Conservation (phyloP, 2,888 invertebrate species). For the Acleris laterana region DNA sequence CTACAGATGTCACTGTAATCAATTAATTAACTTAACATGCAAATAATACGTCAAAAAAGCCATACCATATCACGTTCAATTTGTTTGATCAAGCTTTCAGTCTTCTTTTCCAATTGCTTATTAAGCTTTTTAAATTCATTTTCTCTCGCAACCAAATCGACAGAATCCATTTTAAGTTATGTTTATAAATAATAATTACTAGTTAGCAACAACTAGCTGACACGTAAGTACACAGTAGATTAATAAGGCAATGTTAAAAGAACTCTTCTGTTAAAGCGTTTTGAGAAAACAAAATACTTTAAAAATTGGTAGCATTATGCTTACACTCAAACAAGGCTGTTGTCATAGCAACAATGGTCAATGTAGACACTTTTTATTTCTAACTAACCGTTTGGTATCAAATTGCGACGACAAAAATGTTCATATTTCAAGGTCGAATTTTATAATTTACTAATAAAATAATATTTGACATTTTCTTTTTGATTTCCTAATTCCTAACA, state of each 20-base stretch:
- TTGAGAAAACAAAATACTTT: conserved; percentile 13
- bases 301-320: conserved; percentile 45
- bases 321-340: conserved; percentile 51
- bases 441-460: neutral
- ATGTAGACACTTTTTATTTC: conserved; percentile 22
- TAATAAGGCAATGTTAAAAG: conserved; percentile 24
- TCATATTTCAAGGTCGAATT: too few relatives aligned
- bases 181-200: too few relatives aligned
- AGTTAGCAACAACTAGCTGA: too few relatives aligned
- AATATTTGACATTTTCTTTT: neutral
- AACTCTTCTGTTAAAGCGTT: neutral
- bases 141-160: conserved; percentile 72
- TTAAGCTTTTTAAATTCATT: conserved; percentile 77
- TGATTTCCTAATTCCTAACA: neutral
- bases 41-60: neutral
- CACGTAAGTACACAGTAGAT: neutral
- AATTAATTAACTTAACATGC: neutral
- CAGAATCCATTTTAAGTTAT: conserved; percentile 60
- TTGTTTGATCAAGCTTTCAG: conserved; percentile 73
- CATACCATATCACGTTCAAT: conserved; percentile 74
- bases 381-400: neutral
- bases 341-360: conserved; percentile 56
- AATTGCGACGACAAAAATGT: too few relatives aligned
- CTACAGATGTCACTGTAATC: conserved; percentile 19
- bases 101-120: conserved; percentile 75